Base-by-base conservation (phyloP, 2,797 vertebrate species). In the Euphonia xanthogaster region DNA sequence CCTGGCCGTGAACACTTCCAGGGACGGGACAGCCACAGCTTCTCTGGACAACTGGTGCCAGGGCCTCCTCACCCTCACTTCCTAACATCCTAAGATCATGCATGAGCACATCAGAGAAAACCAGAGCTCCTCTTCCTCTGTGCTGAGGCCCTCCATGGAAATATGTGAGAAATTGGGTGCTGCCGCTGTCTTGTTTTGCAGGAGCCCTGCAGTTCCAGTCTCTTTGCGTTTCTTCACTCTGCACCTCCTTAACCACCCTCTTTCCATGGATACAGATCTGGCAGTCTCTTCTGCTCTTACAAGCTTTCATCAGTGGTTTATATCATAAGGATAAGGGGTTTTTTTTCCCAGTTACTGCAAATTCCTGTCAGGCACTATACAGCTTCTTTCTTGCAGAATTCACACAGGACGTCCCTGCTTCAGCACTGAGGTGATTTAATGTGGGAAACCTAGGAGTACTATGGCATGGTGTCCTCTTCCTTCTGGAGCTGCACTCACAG, bases 331-430 rank as follows among this genome's bases (percentile, higher is more conserved):
- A 65, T 54, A 65, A 66, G 12, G 0, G 0, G 7, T 15, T 45
- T 24, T 61, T 67, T 80, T 27, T 18, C 7, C 14, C 16, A 20
- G 23, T 75, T 31, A 28, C 28, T 86, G 44, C 15, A 20, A 73
- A 80, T 91, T 50, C 44, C 25, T 35, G 3, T 44, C 57, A 72
- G 72, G 28, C 71, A 40, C n/a, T 63, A 75, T 65, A 24, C 35
- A 90, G 82, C 62, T 86, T 63, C 48, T 74, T 24, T 93, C 91
- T 94, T 58, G 50, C 58, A 67, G 51, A 33, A 65, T 35, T 76
- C 54, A 47, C 28, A 9, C 17, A 81, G 74, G 51, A 42, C 21
- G 6, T 67, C 22, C 86, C 54, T 86, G 20, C 57, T 78, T 70
- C 2, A 1, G 28, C 72, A 19, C 3, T 51, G 74, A 88, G 77